These are phyloP conservation scores for Parazoanthus darwini DNA, from an alignment of 92 coral and sea anemone species.

Conservation along the genomic window DNA sequence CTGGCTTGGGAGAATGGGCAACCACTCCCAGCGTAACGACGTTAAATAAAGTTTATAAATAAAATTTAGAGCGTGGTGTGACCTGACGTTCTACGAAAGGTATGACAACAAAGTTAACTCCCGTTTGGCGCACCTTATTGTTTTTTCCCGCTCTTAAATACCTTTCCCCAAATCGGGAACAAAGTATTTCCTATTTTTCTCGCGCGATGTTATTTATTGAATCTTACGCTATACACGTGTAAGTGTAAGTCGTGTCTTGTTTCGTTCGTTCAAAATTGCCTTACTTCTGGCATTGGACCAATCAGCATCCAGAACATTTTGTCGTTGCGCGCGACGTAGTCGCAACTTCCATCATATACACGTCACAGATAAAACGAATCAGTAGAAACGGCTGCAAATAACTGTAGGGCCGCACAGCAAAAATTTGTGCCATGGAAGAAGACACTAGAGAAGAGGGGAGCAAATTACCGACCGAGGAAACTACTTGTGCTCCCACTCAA, in stretches of 20 bases:
- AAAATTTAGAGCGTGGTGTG: too few species aligned
- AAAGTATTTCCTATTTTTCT: too few species aligned
- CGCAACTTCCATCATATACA: background rate
- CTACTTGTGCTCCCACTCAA: background rate
- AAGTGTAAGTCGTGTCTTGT: background rate
- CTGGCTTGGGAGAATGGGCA: too few species aligned
- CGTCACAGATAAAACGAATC: background rate
- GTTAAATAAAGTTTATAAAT: too few species aligned
- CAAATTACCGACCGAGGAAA: background rate
- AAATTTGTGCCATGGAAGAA: constrained; percentile 2
- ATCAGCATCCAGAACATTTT: background rate
- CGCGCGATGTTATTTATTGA: too few species aligned
- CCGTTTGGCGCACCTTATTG: too few species aligned
- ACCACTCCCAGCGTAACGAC: too few species aligned
- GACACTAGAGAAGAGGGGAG: background rate
- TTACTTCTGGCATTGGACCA: background rate
- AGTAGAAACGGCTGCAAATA: background rate
- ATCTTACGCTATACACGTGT: too few species aligned
- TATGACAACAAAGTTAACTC: too few species aligned
- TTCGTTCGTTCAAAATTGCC: background rate
- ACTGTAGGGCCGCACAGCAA: background rate
- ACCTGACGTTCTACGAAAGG: too few species aligned
- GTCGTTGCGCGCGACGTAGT: background rate
- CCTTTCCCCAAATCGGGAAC: too few species aligned
- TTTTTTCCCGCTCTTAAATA: too few species aligned